These are phyloP conservation scores for Electrophaes corylata DNA, from an alignment of 2,888 invertebrate species.

Conservation along the genomic window DNA sequence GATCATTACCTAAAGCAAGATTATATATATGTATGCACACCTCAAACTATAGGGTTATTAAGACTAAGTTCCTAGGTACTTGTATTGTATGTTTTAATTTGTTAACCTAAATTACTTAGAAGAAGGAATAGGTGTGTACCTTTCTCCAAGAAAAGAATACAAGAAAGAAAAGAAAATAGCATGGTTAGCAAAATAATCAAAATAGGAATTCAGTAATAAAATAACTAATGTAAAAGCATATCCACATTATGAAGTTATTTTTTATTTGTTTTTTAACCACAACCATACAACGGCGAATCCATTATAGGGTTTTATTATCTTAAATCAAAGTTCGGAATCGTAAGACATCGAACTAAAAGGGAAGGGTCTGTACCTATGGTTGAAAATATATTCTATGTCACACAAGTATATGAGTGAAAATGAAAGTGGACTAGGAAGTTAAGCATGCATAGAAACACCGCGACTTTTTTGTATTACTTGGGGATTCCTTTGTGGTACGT, in stretches of 20 bases:
- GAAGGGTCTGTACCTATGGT: constrained; percentile 32
- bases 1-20: neutral
- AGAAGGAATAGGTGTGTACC: too few relatives aligned
- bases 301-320: constrained; percentile 79
- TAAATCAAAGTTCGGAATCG: constrained; percentile 72
- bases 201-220: too few relatives aligned
- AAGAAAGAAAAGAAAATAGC: too few relatives aligned
- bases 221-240: constrained; percentile 42
- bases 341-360: constrained; percentile 54
- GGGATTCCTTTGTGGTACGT: constrained; percentile 71
- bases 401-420: constrained; percentile 57
- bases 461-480: constrained; percentile 61
- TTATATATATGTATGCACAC: too few relatives aligned
- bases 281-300: constrained; percentile 67
- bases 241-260: constrained; percentile 52
- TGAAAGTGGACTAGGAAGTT: constrained; percentile 53
- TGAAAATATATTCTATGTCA: constrained; percentile 58
- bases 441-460: constrained; percentile 66
- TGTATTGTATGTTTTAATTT: too few relatives aligned
- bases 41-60: too few relatives aligned
- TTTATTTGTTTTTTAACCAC: constrained; percentile 64
- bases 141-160: too few relatives aligned
- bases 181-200: too few relatives aligned
- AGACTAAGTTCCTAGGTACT: too few relatives aligned
- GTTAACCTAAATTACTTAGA: too few relatives aligned